Conservation (phyloP, 2,113 vertebrate genomes). For the Galemys pyrenaicus region DNA sequence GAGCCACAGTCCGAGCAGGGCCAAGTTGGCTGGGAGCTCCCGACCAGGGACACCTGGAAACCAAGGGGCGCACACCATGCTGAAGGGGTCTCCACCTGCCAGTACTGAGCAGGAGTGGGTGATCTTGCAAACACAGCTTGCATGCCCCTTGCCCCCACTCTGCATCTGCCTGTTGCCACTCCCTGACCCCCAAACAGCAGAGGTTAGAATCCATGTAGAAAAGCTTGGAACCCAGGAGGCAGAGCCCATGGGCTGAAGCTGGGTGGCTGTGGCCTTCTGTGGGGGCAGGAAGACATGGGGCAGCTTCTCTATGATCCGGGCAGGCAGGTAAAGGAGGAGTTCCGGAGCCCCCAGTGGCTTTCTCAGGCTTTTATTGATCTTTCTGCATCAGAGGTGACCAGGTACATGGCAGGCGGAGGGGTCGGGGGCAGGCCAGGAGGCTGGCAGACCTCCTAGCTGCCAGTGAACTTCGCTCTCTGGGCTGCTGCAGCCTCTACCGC, state of each 20-base stretch:
- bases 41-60: neutral
- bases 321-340: no score
- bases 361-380: no score
- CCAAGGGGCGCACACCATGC: neutral
- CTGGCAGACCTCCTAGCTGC: no score
- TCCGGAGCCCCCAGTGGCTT: no score
- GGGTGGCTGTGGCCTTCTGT: neutral
- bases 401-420: no score
- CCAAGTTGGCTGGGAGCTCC: neutral
- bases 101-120: no score
- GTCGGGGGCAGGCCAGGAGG: no score
- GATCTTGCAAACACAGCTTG: neutral
- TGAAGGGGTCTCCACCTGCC: neutral
- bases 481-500: no score
- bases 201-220: neutral
- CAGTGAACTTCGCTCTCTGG: no score
- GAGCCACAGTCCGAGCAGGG: neutral
- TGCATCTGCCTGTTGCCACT: neutral
- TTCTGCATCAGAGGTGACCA: no score
- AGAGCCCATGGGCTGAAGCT: neutral
- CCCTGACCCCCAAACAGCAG: neutral
- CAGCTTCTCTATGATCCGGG: no score
- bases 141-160: neutral
- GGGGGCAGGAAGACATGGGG: no score
- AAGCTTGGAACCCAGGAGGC: neutral